Percentiles rank a stretch among this genome's conserved stretches.
Conservation (phyloP, 2,888 invertebrate species). For the Hyposoter dolosus region DNA sequence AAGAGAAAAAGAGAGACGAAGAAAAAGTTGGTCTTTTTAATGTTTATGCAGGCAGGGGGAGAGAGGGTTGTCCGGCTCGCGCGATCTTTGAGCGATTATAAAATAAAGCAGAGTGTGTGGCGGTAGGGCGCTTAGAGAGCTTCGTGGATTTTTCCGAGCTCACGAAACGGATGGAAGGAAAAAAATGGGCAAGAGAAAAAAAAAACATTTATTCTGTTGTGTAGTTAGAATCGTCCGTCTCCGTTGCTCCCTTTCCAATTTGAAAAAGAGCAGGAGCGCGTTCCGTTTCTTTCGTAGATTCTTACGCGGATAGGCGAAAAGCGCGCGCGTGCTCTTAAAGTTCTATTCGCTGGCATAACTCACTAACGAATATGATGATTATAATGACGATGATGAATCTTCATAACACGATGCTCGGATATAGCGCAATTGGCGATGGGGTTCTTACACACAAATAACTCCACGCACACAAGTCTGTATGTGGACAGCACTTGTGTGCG, state of each 20-base stretch:
- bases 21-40: conserved; percentile 42
- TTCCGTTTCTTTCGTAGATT: conserved; percentile 63
- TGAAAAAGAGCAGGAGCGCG: conserved; percentile 18
- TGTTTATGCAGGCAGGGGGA: conserved; percentile 18
- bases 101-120: conserved; percentile 47
- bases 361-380: conserved; percentile 68
- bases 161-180: conserved; percentile 64
- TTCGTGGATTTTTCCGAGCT: conserved; percentile 43
- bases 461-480: background rate
- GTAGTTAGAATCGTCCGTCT: conserved; percentile 9
- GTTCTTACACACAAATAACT: conserved; percentile 20
- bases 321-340: conserved; percentile 36
- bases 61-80: conserved; percentile 43
- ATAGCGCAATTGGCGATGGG: conserved; percentile 61
- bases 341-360: conserved; percentile 36
- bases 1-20: conserved; percentile 14
- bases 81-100: conserved; percentile 65
- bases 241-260: background rate
- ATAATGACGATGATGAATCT: conserved; percentile 68
- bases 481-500: background rate
- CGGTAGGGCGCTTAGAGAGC: conserved; percentile 1
- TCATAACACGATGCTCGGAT: conserved; percentile 53
- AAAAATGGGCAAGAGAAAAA: conserved; percentile 47
- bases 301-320: conserved; percentile 57
- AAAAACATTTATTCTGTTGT: conserved; percentile 23